phyloP scores from a whole-genome alignment of 53 echinoderm and acorn worm species.

The Holothuria leucospilota region DNA sequence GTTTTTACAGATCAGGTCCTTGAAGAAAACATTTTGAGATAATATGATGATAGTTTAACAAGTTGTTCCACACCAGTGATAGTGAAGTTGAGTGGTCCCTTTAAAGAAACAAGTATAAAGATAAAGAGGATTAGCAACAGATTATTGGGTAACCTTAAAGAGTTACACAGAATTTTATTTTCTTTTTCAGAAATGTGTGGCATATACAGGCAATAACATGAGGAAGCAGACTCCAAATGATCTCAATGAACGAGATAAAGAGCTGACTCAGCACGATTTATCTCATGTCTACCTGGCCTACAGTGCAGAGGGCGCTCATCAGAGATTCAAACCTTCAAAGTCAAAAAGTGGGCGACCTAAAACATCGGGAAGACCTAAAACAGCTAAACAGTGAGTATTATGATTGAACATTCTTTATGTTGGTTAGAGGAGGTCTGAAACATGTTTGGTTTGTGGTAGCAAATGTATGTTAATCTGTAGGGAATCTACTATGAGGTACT shows the following conservation, averaged over 20 bases:
- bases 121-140: background rate
- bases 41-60: too few relatives aligned
- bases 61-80: too few relatives aligned
- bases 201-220: conserved; percentile 99
- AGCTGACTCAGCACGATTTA: conserved; percentile 79
- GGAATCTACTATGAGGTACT: too few relatives aligned
- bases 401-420: too few relatives aligned
- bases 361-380: conserved; percentile 83
- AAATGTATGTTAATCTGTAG: too few relatives aligned
- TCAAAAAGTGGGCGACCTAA: conserved; percentile 75
- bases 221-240: conserved; percentile 87
- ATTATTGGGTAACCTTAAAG: background rate
- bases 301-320: conserved; percentile 76
- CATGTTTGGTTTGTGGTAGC: too few relatives aligned
- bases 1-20: too few relatives aligned
- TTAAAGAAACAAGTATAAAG: background rate
- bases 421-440: too few relatives aligned
- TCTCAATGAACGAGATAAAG: conserved; percentile 85
- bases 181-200: conserved; percentile 90
- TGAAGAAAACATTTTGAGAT: too few relatives aligned
- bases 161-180: background rate
- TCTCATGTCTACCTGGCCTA: conserved; percentile 92
- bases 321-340: conserved; percentile 69
- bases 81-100: too few relatives aligned
- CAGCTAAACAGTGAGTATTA: conserved; percentile 68